A percentile compares a stretch with the other conserved stretches of the same genome.
These are phyloP conservation scores for Lutraria rhynchaena DNA, from an alignment of 1,140 invertebrate genomes.

Conservation along the genomic window DNA sequence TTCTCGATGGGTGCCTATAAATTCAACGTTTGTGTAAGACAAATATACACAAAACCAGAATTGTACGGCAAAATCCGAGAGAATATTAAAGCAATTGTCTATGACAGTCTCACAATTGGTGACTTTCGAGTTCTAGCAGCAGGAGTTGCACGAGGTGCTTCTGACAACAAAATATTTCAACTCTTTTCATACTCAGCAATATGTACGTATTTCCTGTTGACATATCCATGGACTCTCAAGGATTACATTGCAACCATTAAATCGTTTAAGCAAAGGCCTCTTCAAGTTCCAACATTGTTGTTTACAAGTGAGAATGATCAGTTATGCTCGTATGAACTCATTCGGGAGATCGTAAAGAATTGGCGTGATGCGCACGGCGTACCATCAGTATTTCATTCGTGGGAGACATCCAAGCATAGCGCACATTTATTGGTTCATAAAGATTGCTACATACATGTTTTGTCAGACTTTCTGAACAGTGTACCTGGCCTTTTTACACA, in stretches of 20 bases:
- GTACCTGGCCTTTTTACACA: too few species aligned
- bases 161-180: not conserved
- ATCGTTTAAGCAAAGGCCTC: constrained; percentile 16
- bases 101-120: too few species aligned
- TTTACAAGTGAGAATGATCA: constrained; percentile 23
- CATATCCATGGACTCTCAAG: not conserved
- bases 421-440: constrained; percentile 14
- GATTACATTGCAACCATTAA: too few species aligned
- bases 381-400: not conserved
- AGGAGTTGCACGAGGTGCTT: not conserved
- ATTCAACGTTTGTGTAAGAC: too few species aligned
- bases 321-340: not conserved
- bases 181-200: not conserved
- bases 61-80: not conserved
- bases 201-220: not conserved
- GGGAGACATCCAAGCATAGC: constrained; percentile 26
- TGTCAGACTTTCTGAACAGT: too few species aligned
- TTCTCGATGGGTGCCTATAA: too few species aligned
- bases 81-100: too few species aligned
- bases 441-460: constrained; percentile 3
- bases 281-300: constrained; percentile 21
- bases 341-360: not conserved
- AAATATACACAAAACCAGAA: not conserved
- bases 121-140: not conserved
- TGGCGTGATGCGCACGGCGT: not conserved